These are phyloP conservation scores for Albula goreensis DNA, from an alignment of 2,113 vertebrate genomes.

Conservation along the genomic window DNA sequence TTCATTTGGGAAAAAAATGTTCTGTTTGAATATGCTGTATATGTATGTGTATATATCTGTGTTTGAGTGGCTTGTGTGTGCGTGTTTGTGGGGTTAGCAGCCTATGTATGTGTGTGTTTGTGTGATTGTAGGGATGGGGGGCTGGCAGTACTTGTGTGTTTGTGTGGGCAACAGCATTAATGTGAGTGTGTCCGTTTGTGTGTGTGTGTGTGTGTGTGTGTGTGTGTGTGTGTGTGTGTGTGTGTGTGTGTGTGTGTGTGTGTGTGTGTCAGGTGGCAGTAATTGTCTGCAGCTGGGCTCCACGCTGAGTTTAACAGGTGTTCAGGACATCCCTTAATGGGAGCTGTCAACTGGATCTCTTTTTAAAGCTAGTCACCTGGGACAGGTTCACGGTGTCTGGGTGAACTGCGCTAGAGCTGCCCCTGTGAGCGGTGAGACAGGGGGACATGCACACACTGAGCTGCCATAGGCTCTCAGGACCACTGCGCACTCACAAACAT, in stretches of 20 bases:
- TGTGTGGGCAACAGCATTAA: background rate
- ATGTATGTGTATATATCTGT: background rate
- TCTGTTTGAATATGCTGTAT: background rate
- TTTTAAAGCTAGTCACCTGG: background rate
- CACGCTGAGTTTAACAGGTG: constrained; percentile 23
- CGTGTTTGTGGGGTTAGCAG: background rate
- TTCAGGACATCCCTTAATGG: constrained; percentile 3
- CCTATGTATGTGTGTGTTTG: background rate
- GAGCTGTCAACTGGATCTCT: constrained; percentile 23
- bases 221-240: background rate
- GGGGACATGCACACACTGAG: background rate
- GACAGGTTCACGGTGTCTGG: background rate
- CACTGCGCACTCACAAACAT: background rate
- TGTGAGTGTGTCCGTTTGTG: background rate
- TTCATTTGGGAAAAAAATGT: background rate
- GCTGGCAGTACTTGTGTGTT: background rate
- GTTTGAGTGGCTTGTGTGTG: background rate
- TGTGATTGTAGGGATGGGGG: background rate
- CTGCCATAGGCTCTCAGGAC: background rate
- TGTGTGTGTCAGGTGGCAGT: constrained; percentile 7
- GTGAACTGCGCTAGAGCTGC: background rate
- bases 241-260: background rate
- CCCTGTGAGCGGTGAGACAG: background rate
- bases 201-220: background rate
- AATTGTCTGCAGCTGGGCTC: constrained; percentile 8